A percentile compares a stretch with the other conserved stretches of the same genome.
Conservation (phyloP, 1,140 invertebrate genomes). For the Phocides pigmalion region DNA sequence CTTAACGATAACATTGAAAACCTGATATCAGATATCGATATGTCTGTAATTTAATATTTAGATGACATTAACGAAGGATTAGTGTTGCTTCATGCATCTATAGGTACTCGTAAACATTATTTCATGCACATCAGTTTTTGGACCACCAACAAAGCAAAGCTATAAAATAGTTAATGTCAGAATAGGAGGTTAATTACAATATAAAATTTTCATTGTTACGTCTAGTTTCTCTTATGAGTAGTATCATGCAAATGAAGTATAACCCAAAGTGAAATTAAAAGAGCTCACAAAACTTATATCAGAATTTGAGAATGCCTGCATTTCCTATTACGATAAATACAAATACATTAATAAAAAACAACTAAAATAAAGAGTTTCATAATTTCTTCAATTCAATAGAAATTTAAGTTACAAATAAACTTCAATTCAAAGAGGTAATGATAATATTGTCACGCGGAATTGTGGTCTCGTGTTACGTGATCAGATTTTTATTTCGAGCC, state of each 20-base stretch:
- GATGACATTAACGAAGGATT: constrained; percentile 16
- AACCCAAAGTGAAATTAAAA: no score
- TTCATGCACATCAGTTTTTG: background rate
- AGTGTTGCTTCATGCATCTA: constrained; percentile 1
- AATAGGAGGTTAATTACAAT: constrained; percentile 8
- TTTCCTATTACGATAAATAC: no score
- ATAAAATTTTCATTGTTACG: background rate
- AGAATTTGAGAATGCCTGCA: no score
- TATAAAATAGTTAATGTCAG: constrained; percentile 4
- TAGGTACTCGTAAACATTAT: constrained; percentile 8
- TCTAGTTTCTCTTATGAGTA: no score
- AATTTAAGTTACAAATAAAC: background rate
- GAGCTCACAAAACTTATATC: no score
- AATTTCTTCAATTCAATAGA: background rate
- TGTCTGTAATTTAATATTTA: constrained; percentile 18
- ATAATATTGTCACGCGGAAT: constrained; percentile 43
- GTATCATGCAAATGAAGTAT: no score
- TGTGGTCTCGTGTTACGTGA: constrained; percentile 44
- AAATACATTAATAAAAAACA: no score
- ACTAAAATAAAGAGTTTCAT: no score
- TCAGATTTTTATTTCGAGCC: constrained; percentile 41
- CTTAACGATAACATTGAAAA: constrained; percentile 19
- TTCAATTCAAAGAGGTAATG: constrained; percentile 36
- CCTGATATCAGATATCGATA: constrained; percentile 18
- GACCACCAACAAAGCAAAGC: constrained; percentile 9